Evolutionary conservation across 64 coral and sea anemone species (phyloP), one percentile per base, ranked within the genome.

Genomic region (Dendronephthya gigantea): DNA sequence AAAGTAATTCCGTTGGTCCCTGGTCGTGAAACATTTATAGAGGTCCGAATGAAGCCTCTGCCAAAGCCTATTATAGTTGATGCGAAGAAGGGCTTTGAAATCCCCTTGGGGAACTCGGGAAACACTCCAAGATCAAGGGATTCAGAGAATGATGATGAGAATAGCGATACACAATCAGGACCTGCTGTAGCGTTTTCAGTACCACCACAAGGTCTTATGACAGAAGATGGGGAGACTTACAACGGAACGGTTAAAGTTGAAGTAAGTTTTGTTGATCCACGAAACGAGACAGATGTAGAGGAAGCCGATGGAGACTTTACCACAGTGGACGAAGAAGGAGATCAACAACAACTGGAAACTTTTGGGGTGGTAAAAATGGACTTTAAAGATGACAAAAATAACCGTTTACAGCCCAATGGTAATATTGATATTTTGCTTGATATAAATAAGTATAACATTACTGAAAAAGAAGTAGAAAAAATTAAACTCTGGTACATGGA

Each of bases 231-330:
- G 6, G 22, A 3, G 58, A 30, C 22, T n/a, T 66, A 66, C 58
- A 66, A 66, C 29, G 58, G 58, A 22, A 66, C 58, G 29, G 58
- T 17, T 2, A 66, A 66, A 66, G 58, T 66, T 66, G 19, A 22
- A n/a, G 29, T 66, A 8, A 30, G 29, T 30, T 66, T 66, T 66
- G 19, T 66, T 66, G 58, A 66, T 66, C 58, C 58, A 30, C 6
- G 58, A 66, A 66, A 66, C 29, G 58, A 3, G 58, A 66, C 19
- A n/a, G 58, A 66, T 7, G 29, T 66, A 15, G 19, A 30, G 14
- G 58, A 66, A 66, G 58, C 58, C 29, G 58, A 66, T 66, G 58
- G 58, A 66, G 58, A 66, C 29, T 66, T 66, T 30, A 66, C 58
- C 6, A 30, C 58, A 66, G 29, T 66, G 6, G 22, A 30, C 14